Percentiles rank a stretch among this genome's conserved stretches.
phyloP scores from a whole-genome alignment of 64 coral and sea anemone genomes.

The Dendronephthya gigantea region DNA sequence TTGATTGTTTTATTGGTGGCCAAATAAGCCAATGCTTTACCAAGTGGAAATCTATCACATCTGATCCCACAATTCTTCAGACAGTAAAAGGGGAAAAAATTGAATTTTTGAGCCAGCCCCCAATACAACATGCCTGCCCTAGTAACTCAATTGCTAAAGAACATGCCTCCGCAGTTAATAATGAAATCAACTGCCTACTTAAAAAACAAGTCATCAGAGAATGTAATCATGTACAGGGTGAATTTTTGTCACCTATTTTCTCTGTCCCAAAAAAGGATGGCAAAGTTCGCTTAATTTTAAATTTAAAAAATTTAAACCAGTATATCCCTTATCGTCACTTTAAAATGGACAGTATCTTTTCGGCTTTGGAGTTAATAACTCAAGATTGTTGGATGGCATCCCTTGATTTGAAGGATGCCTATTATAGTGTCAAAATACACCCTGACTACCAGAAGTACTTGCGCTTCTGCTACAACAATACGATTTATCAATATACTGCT shows the following conservation, averaged over 20 bases:
- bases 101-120: background rate
- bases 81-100: constrained; percentile 22
- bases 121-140: background rate
- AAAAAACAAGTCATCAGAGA: constrained; percentile 37
- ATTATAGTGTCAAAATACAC: constrained; percentile 43
- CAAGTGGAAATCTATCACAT: constrained; percentile 1
- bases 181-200: constrained; percentile 12
- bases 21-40: background rate
- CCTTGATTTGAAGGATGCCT: constrained; percentile 50
- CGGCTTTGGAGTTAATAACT: background rate
- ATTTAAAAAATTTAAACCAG: background rate
- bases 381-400: constrained; percentile 23
- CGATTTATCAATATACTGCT: background rate
- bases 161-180: background rate
- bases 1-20: background rate
- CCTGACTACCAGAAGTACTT: constrained; percentile 46
- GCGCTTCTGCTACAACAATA: constrained; percentile 26
- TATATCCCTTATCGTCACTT: constrained; percentile 36
- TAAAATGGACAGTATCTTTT: background rate
- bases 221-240: background rate
- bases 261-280: constrained; percentile 2
- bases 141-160: constrained; percentile 22
- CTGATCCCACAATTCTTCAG: constrained; percentile 19
- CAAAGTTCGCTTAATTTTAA: background rate
- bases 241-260: constrained; percentile 42